Evolutionary conservation across 2,113 vertebrate species (phyloP).

Genomic region (Meriones unguiculatus): DNA sequence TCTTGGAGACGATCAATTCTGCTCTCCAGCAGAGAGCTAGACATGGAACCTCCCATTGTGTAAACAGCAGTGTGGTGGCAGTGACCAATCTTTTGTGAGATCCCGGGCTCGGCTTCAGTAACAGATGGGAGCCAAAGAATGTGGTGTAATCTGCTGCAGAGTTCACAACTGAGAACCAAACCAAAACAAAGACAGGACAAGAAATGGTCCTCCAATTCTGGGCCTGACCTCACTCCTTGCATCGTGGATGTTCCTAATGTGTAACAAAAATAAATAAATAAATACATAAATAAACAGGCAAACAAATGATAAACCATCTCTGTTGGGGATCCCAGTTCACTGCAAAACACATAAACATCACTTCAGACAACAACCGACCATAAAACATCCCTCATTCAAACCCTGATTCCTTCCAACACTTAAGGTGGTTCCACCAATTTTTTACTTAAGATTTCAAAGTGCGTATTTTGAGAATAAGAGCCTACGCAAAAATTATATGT

Average conservation of each 20-base stretch:
- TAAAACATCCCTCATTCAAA: conserved; percentile 45
- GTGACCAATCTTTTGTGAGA: background rate
- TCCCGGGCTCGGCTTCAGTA: background rate
- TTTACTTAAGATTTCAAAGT: conserved; percentile 53
- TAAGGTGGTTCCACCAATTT: conserved; percentile 1
- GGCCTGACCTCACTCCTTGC: background rate
- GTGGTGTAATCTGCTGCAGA: background rate
- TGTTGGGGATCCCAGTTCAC: background rate
- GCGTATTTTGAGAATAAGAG: conserved; percentile 26
- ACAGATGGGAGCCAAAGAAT: conserved; percentile 14
- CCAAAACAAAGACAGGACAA: background rate
- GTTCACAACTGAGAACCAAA: background rate
- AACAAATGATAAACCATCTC: background rate
- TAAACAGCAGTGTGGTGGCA: background rate
- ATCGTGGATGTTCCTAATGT: background rate
- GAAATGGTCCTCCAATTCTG: background rate
- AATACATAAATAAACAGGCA: too few relatives aligned
- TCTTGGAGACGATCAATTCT: background rate
- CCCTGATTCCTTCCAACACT: background rate
- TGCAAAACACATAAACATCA: conserved; percentile 35
- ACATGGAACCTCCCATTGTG: background rate
- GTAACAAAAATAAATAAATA: background rate
- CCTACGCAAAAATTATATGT: background rate
- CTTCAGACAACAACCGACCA: conserved; percentile 12
- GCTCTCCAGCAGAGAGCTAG: background rate